phyloP scores from a whole-genome alignment of 2,113 vertebrate species.

The Siniperca knerii region DNA sequence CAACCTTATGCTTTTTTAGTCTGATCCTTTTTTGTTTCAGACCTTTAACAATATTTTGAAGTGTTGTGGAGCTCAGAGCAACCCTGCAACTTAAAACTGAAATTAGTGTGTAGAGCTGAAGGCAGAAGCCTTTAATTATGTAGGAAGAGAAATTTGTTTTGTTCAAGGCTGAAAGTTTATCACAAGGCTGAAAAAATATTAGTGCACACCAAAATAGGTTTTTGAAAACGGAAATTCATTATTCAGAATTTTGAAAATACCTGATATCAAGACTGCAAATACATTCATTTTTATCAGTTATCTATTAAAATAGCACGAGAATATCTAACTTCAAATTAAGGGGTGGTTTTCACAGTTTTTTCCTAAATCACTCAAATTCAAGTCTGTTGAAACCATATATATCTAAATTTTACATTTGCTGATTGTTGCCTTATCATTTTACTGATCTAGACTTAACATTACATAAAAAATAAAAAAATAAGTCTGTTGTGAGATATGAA shows the following conservation, averaged over 20 bases:
- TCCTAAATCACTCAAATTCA: neutral
- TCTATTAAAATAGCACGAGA: neutral
- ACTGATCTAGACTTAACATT: neutral
- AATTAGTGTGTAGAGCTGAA: constrained; percentile 22
- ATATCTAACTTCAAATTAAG: neutral
- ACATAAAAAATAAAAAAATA: neutral
- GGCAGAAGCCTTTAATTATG: constrained; percentile 35
- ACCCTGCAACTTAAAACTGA: constrained; percentile 29
- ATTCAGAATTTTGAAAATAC: neutral
- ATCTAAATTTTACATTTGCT: neutral
- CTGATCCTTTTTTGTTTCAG: constrained; percentile 17
- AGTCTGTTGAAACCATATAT: neutral
- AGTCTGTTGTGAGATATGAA: neutral
- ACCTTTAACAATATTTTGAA: constrained; percentile 40
- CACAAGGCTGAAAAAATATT: constrained; percentile 8
- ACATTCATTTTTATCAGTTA: neutral
- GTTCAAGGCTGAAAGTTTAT: constrained; percentile 5
- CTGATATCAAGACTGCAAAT: neutral
- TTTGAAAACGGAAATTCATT: neutral
- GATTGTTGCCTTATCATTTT: neutral
- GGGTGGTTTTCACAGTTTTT: neutral
- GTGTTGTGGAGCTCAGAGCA: constrained; percentile 7
- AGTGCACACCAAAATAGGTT: neutral
- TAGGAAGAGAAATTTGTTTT: constrained; percentile 30
- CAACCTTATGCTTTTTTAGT: constrained; percentile 30